These are phyloP conservation scores for Cryptocheilus praepositus DNA, from an alignment of 2,888 invertebrate species.

Conservation along the genomic window DNA sequence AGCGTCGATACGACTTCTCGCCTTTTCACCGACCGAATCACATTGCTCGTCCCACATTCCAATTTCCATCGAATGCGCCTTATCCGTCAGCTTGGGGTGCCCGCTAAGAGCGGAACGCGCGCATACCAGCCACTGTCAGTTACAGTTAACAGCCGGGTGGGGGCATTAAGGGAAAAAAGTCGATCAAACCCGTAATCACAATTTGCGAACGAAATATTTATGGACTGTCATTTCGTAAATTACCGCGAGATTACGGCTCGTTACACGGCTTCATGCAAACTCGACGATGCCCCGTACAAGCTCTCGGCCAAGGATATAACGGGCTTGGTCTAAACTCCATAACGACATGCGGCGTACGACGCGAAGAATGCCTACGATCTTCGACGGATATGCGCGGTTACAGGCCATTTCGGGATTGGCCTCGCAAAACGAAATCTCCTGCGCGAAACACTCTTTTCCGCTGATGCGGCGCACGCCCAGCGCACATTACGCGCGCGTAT, in stretches of 20 bases:
- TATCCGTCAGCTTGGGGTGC: constrained; percentile 5
- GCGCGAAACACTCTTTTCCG: too few species aligned
- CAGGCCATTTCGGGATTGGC: too few species aligned
- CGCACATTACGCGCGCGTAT: too few species aligned
- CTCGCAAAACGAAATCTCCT: too few species aligned
- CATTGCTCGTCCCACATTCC: constrained; percentile 23
- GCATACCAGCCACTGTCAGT: constrained; percentile 3
- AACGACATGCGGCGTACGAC: constrained; percentile 26
- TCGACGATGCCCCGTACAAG: constrained; percentile 28
- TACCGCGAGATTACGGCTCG: constrained; percentile 53
- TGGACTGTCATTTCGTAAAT: constrained; percentile 56
- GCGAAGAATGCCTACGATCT: too few species aligned
- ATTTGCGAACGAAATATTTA: constrained; percentile 57
- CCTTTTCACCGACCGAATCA: neutral
- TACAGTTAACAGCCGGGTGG: too few species aligned
- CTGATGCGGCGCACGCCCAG: too few species aligned
- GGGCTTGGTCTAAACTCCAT: constrained; percentile 42
- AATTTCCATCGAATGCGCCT: constrained; percentile 33
- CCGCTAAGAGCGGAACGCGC: constrained; percentile 16
- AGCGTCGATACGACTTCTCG: constrained; percentile 6
- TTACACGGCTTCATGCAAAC: constrained; percentile 44
- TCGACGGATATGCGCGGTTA: too few species aligned
- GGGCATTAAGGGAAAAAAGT: constrained; percentile 7
- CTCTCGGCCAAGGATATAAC: constrained; percentile 32
- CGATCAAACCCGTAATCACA: constrained; percentile 53